Base-by-base conservation (phyloP, 2,888 invertebrate genomes). In the Thymelicus acteon region DNA sequence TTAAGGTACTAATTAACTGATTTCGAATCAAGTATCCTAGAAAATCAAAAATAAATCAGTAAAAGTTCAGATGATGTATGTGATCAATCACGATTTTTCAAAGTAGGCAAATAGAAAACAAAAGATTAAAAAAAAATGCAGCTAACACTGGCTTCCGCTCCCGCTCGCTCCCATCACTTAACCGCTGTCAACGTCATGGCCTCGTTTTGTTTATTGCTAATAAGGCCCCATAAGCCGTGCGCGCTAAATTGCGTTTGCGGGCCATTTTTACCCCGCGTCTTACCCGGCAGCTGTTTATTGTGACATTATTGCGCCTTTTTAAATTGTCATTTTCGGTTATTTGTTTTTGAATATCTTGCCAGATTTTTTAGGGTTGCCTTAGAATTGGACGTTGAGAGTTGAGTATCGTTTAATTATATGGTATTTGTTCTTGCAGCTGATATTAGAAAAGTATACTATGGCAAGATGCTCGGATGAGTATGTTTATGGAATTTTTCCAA, bases 151-250 rank as follows among this genome's bases (percentile, higher is more conserved):
- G 69, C 71, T 39, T 15, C n/a, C 47, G 72, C 77, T 71, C 72
- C 31, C 76, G 69, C 71, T 39, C 15, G 13, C 48, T 71, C 77
- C 70, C 72, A 70, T 77, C 63, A 72, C 76, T 73, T 73, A 74
- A 69, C 72, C 72, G 68, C 75, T 72, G 0, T 48, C 12, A 48
- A 15, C 58, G 66, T 19, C 57, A 74, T 74, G 78, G 80, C 86
- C 87, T 86, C 82, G 84, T 85, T 89, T 91, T 91, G 91, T 92
- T 92, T 92, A 92, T 92, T 92, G 92, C 92, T 92, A 92, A 92
- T 92, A 92, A 92, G 90, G 84, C 85, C 83, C 82, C 83, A 82
- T 85, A 82, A 85, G 85, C 83, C 82, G 80, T 80, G 80, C 81
- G 31, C 77, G 79, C 82, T 81, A 85, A 85, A 87, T 88, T 85